phyloP scores from a whole-genome alignment of 2,888 invertebrate species.

The Falcaria lacertinaria region DNA sequence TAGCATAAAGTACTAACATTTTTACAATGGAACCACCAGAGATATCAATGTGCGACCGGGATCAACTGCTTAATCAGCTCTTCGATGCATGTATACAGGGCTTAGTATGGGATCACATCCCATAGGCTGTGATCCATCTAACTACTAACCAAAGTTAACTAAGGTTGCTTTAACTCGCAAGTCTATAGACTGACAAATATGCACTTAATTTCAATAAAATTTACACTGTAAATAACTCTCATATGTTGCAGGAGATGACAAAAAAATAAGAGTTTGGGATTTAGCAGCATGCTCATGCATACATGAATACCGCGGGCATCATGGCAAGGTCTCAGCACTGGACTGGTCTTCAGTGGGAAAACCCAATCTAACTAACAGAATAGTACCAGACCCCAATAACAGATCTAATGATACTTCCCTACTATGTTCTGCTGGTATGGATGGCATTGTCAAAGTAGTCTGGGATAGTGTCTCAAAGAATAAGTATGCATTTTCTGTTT shows the following conservation, averaged over 20 bases:
- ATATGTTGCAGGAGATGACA: conserved; percentile 80
- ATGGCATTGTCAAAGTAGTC: conserved; percentile 82
- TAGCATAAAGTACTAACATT: no score
- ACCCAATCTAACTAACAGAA: conserved; percentile 52
- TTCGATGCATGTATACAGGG: no score
- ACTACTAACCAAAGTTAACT: no score
- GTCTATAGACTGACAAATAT: no score
- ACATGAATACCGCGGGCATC: conserved; percentile 83
- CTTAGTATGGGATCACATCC: no score
- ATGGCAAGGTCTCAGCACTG: conserved; percentile 80
- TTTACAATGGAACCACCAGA: no score
- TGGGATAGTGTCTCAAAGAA: conserved; percentile 80
- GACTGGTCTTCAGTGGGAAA: conserved; percentile 79
- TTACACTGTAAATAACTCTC: no score
- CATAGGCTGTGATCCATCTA: no score
- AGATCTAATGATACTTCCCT: conserved; percentile 53
- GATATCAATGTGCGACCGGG: no score
- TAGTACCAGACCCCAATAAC: conserved; percentile 44
- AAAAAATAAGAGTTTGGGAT: conserved; percentile 86
- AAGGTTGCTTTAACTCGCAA: no score
- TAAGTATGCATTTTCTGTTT: conserved; percentile 41
- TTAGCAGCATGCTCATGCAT: conserved; percentile 81
- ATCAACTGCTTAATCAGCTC: no score
- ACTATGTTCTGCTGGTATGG: conserved; percentile 84
- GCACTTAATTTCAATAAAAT: no score